Evolutionary conservation across 1,140 invertebrate species (phyloP).

Genomic region (Cydia amplana): DNA sequence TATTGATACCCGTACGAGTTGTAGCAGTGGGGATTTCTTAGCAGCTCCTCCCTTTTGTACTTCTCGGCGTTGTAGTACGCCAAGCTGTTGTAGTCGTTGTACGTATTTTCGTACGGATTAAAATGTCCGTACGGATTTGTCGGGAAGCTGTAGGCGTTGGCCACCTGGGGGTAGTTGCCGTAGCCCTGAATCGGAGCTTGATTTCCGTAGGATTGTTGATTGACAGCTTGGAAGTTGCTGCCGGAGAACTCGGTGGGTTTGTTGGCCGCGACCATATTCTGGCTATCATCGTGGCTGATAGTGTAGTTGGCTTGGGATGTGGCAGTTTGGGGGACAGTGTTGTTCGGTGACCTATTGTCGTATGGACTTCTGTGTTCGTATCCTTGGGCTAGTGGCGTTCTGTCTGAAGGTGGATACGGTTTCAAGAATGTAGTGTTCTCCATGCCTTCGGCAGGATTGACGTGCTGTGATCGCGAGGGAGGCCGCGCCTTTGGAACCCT

Average conservation of each 20-base stretch:
- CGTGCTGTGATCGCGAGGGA: conserved; percentile 80
- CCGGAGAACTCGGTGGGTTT: conserved; percentile 68
- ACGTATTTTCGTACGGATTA: conserved; percentile 78
- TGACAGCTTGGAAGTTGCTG: conserved; percentile 70
- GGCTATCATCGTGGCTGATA: conserved; percentile 71
- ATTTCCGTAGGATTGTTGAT: conserved; percentile 66
- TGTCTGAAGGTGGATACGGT: conserved; percentile 78
- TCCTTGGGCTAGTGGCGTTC: conserved; percentile 58
- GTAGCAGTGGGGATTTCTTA: conserved; percentile 77
- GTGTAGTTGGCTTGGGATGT: conserved; percentile 65
- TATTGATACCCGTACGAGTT: conserved; percentile 83
- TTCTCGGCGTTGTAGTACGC: conserved; percentile 80
- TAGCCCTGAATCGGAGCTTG: conserved; percentile 72
- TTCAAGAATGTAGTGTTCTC: conserved; percentile 80
- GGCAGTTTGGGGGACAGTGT: conserved; percentile 51
- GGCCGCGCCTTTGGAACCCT: conserved; percentile 84
- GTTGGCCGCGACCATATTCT: conserved; percentile 51
- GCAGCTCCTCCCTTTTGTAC: conserved; percentile 77
- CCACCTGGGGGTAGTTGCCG: conserved; percentile 75
- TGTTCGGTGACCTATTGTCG: conserved; percentile 58
- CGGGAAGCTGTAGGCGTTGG: conserved; percentile 75
- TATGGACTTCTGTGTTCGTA: conserved; percentile 73
- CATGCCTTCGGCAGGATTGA: conserved; percentile 64
- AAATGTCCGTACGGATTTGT: conserved; percentile 75
- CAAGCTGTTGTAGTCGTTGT: conserved; percentile 77